Evolutionary conservation across 2,113 vertebrate species (phyloP), one percentile per base, ranked within the genome.

Genomic region (Seriola quinqueradiata): DNA sequence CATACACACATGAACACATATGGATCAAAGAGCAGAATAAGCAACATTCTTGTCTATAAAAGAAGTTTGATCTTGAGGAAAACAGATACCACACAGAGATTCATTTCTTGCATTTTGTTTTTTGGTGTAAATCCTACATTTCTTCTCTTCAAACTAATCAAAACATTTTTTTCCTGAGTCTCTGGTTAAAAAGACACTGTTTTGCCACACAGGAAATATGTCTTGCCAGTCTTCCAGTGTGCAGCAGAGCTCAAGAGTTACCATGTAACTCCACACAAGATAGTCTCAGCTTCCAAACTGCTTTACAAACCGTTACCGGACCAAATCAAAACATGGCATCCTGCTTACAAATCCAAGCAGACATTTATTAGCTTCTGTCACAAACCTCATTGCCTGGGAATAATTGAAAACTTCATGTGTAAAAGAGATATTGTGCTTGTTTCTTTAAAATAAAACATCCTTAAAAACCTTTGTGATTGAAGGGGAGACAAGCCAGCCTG

Each of bases 351-450:
- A 16, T 68, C 54, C 70, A 82, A 75, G 64, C 55, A 59, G 14
- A 78, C 63, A 76, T 85, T 79, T 77, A 80, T 77, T 73, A 69
- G 40, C 48, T 75, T 50, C 46, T 69, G 67, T 85, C 79, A 40
- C 59, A 77, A 77, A 86, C 42, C 64, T 54, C 58, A 80, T 81
- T 71, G 71, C 28, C 74, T 38, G 4, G 19, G 69, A 84, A 78
- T 81, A 87, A 84, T 83, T 78, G 40, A 59, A 89, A 88, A 75
- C 32, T 48, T 73, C 8, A 52, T 73, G 52, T 4, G 9, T 75
- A 72, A 73, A 82, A 23, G 48, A 88, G 66, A 89, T 81, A 60
- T 82, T 40, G 64, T 40, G 50, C 52, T 57, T 63, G 57, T 74
- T 54, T 70, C 68, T 64, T 19, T 70, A 40, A 87, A 85, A 81